Conservation (phyloP, 1,140 invertebrate species). For the Campoletis sonorensis region DNA sequence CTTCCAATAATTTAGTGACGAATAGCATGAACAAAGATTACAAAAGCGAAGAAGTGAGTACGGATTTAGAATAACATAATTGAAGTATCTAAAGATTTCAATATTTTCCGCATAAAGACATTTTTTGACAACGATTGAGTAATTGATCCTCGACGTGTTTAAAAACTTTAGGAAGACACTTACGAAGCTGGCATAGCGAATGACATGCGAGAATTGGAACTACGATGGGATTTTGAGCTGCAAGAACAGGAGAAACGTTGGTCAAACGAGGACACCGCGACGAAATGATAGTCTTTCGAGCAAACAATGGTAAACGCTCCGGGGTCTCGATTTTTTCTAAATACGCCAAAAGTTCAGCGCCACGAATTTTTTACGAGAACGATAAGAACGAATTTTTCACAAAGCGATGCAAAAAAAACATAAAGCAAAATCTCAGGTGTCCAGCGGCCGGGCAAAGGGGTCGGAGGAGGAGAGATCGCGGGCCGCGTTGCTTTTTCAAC, state of each 20-base stretch:
- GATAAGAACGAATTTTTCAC: neutral
- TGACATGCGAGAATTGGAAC: constrained; percentile 82
- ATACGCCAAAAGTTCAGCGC: neutral
- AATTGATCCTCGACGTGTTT: constrained; percentile 3
- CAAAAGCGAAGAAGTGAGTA: constrained; percentile 69
- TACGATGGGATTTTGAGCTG: constrained; percentile 81
- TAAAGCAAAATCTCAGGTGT: constrained; percentile 30
- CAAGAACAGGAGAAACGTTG: constrained; percentile 82
- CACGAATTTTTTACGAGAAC: neutral
- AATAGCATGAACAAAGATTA: constrained; percentile 67
- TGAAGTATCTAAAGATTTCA: no score
- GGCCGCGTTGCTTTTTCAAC: constrained; percentile 47
- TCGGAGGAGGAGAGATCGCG: constrained; percentile 19
- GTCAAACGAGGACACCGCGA: constrained; percentile 79
- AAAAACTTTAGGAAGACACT: constrained; percentile 76
- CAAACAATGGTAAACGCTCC: constrained; percentile 25
- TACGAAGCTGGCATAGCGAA: constrained; percentile 83
- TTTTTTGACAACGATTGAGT: neutral
- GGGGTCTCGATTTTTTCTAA: neutral
- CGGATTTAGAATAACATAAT: neutral
- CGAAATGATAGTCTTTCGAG: constrained; percentile 65
- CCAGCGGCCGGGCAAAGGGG: constrained; percentile 14
- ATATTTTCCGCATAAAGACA: no score
- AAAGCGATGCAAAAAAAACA: neutral
- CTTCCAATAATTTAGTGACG: constrained; percentile 64